A percentile compares a stretch with the other conserved stretches of the same genome.
Evolutionary conservation across 2,888 invertebrate species (phyloP).

Genomic region (Pecten maximus): DNA sequence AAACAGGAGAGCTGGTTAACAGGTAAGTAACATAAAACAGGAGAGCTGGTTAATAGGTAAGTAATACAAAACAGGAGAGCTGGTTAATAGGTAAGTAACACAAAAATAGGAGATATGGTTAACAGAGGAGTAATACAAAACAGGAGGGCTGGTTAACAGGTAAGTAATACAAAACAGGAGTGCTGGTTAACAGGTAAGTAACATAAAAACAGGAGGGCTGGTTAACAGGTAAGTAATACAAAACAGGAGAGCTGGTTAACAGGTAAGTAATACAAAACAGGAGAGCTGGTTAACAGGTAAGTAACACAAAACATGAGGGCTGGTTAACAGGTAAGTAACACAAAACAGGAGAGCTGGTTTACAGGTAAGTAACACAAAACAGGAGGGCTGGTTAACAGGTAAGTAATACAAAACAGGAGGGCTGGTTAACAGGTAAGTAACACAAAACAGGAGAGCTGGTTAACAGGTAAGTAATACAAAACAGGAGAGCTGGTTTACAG

Average conservation of each 20-base stretch:
- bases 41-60: constrained; percentile 94
- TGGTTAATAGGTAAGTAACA: constrained; percentile 83
- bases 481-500: constrained; percentile 96
- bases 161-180: constrained; percentile 91
- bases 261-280: constrained; percentile 84
- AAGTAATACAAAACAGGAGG: constrained; percentile 92
- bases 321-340: constrained; percentile 91
- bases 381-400: constrained; percentile 92
- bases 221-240: constrained; percentile 84
- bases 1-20: too few relatives aligned
- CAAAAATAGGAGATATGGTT: constrained; percentile 94
- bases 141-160: too few relatives aligned
- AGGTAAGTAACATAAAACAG: constrained; percentile 88
- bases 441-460: not conserved
- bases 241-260: constrained; percentile 95
- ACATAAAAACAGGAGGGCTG: not conserved
- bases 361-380: constrained; percentile 85
- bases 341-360: constrained; percentile 95
- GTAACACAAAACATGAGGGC: constrained; percentile 93
- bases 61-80: not conserved
- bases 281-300: too few relatives aligned
- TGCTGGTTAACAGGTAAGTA: constrained; percentile 91
- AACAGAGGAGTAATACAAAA: constrained; percentile 87
- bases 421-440: constrained; percentile 90
- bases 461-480: constrained; percentile 85